These are phyloP conservation scores for Pristis pectinata DNA, from an alignment of 2,797 vertebrate genomes.

Conservation along the genomic window DNA sequence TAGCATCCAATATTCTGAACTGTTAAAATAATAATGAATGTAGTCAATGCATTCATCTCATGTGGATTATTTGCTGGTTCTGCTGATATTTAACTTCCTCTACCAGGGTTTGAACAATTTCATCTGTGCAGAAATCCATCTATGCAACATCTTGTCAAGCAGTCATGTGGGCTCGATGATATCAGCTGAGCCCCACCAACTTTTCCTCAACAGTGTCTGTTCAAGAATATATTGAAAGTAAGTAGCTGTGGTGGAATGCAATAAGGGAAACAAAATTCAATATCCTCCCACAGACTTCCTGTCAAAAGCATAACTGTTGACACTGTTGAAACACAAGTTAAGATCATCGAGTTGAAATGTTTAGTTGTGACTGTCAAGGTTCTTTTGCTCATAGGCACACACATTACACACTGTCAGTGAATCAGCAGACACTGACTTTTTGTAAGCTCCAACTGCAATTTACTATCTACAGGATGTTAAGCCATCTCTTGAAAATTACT, in stretches of 20 bases:
- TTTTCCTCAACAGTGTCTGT: background rate
- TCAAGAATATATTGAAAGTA: background rate
- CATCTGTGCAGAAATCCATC: conserved; percentile 5
- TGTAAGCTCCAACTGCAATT: background rate
- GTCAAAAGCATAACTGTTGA: background rate
- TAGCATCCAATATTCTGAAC: background rate
- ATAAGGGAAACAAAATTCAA: background rate
- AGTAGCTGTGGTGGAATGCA: background rate
- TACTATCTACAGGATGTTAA: too few relatives aligned
- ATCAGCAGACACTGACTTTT: background rate
- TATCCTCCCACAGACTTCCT: background rate
- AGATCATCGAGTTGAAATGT: background rate
- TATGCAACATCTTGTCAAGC: background rate
- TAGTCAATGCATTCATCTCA: background rate
- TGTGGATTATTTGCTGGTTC: background rate
- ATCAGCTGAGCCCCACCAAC: background rate
- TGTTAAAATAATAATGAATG: conserved; percentile 2
- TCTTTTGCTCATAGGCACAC: background rate
- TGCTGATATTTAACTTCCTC: background rate
- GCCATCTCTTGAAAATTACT: background rate
- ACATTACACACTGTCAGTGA: background rate
- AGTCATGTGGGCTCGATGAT: background rate
- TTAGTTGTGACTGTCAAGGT: background rate
- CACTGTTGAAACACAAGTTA: background rate
- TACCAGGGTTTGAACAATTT: background rate